Evolutionary conservation across 2,113 vertebrate genomes (phyloP).

Genomic region (Mystacornis crossleyi): DNA sequence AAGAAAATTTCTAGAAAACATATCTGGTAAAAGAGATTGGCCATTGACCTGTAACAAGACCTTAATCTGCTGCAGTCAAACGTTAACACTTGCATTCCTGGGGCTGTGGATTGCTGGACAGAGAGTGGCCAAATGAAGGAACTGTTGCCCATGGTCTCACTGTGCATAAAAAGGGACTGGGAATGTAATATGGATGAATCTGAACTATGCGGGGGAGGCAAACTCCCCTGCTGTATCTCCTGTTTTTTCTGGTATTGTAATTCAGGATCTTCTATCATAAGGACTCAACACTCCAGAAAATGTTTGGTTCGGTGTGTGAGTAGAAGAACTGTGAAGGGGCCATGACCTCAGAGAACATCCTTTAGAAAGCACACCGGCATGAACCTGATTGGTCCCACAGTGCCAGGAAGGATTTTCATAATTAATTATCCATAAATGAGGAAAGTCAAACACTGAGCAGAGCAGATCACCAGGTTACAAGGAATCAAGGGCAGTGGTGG

Average conservation of each 20-base stretch:
- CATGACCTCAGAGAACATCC: not conserved
- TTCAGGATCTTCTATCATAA: not conserved
- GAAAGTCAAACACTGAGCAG: not conserved
- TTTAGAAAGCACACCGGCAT: not conserved
- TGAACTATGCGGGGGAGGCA: not conserved
- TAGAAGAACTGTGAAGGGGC: not conserved
- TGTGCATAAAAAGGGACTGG: not conserved
- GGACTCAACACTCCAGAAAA: not conserved
- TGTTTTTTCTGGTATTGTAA: not conserved
- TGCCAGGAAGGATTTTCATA: not conserved
- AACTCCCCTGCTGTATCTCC: not conserved
- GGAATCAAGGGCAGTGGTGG: not conserved
- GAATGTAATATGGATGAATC: not conserved
- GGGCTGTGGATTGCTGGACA: not conserved
- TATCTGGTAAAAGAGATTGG: not conserved
- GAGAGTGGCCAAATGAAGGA: not conserved
- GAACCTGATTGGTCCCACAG: not conserved
- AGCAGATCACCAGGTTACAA: not conserved
- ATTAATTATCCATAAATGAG: not conserved
- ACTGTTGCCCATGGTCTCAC: not conserved
- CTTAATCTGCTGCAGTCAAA: not conserved
- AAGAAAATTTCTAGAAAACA: slow-evolving; percentile 15
- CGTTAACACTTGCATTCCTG: not conserved
- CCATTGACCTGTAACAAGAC: not conserved
- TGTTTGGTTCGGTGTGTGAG: not conserved